A percentile compares a stretch with the other conserved stretches of the same genome.
Evolutionary conservation across 1,140 invertebrate genomes (phyloP).

Genomic region (Meloidogyne exigua): DNA sequence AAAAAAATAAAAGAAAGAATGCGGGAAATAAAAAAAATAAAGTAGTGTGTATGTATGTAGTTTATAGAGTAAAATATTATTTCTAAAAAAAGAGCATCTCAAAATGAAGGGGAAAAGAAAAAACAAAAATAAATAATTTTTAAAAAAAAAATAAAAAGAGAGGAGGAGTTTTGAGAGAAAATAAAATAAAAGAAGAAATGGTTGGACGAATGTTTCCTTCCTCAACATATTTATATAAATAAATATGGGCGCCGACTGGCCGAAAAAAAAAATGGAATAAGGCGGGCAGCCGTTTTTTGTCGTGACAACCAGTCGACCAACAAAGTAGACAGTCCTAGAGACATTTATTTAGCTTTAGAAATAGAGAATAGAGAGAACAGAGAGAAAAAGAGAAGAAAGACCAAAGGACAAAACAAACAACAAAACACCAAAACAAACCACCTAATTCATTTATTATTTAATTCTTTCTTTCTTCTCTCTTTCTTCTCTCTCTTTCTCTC

Average conservation of each 20-base stretch:
- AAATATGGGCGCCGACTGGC: background rate
- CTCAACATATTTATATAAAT: background rate
- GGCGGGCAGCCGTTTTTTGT: slow-evolving; percentile 3
- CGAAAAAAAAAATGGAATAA: background rate
- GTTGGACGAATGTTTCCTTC: slow-evolving; percentile 4
- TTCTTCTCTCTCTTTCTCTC: too few relatives aligned
- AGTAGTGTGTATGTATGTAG: too few relatives aligned
- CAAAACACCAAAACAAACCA: background rate
- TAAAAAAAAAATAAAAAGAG: background rate
- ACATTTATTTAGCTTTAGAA: too few relatives aligned
- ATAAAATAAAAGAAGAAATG: background rate
- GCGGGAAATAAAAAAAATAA: background rate
- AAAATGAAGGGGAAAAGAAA: background rate
- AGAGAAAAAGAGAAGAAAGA: background rate
- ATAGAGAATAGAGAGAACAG: background rate
- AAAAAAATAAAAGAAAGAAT: background rate
- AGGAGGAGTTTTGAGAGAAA: background rate
- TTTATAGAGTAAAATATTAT: too few relatives aligned
- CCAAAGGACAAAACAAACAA: slow-evolving; percentile 4
- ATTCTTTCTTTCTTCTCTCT: too few relatives aligned
- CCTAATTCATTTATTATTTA: too few relatives aligned
- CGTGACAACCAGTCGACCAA: background rate
- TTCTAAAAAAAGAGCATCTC: too few relatives aligned
- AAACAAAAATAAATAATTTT: background rate
- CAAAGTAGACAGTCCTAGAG: background rate